Base-by-base conservation (phyloP, 2,113 vertebrate species). In the Turnix velox region DNA sequence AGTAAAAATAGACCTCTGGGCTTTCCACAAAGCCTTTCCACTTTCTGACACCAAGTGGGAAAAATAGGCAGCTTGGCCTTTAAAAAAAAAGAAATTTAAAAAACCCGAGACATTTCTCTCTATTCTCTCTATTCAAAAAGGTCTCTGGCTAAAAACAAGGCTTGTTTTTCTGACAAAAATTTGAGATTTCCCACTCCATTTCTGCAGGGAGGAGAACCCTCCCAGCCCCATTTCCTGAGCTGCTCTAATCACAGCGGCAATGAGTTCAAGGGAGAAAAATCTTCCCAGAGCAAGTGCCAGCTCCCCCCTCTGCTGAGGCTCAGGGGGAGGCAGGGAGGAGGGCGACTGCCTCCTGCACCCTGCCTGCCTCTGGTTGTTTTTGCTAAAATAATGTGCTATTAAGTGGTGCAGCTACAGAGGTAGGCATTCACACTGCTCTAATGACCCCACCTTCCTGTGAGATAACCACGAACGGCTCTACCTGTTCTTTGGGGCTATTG, bases 181-280 rank as follows among this genome's bases (percentile, higher is more conserved):
- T 59, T 74, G 87, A 96, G 87, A 92, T 96, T 93, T 95, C 92
- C 96, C 93, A 96, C 93, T 94, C 52, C 12, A 6, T 79, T 96
- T 65, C 90, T 91, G 58, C 78, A 73, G 85, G 84, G 90, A 95
- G 81, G 80, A 92, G 95, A 92, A 95, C 93, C 84, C 90, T 94
- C 95, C 93, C 95, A 87, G 92, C 71, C 78, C 62, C 78, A 59
- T 88, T 96, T 96, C 95, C 96, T 94, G 90, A 93, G 82, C 90
- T 1, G 12, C 72, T 93, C 92, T 95, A 92, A 96, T 96, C 95
- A 87, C 88, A 90, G 90, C 67, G 2, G 92, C 92, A 94, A 88
- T 92, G 94, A 96, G 92, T 96, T 93, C 95, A 95, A 95, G 90
- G 54, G 85, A 95, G 83, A 95, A 96, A 94, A 96, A 96, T 96